phyloP scores from a whole-genome alignment of 2,888 invertebrate species.

The Hypomecis punctinalis region DNA sequence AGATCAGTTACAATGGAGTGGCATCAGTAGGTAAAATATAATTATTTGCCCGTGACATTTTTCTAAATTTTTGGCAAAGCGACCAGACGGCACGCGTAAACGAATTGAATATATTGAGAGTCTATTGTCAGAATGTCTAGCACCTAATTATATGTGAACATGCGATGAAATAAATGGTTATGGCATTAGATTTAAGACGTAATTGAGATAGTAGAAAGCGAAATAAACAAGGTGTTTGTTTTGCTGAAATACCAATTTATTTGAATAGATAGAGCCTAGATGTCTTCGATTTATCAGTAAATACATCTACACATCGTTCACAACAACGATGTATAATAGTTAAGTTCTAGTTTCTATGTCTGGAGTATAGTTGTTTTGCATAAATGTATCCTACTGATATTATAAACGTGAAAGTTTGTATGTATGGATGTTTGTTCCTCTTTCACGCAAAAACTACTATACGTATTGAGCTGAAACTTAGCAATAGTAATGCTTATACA shows the following conservation, averaged over 20 bases:
- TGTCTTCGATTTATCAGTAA: background rate
- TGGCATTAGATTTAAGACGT: background rate
- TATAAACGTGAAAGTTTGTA: too few relatives aligned
- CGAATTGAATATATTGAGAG: slow-evolving; percentile 28
- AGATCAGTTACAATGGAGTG: slow-evolving; percentile 33
- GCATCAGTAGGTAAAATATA: slow-evolving; percentile 40
- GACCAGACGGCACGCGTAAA: slow-evolving; percentile 55
- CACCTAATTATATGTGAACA: slow-evolving; percentile 5
- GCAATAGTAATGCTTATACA: too few relatives aligned
- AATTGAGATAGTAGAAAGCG: slow-evolving; percentile 16
- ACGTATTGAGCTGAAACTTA: too few relatives aligned
- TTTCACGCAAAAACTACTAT: too few relatives aligned
- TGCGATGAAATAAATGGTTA: slow-evolving; percentile 13
- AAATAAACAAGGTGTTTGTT: background rate
- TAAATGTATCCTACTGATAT: too few relatives aligned
- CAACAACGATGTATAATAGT: too few relatives aligned
- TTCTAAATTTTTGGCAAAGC: slow-evolving; percentile 62
- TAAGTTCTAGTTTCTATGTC: too few relatives aligned
- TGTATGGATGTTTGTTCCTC: too few relatives aligned
- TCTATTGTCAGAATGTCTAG: slow-evolving; percentile 27
- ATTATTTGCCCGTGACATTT: slow-evolving; percentile 48
- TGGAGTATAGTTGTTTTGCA: too few relatives aligned
- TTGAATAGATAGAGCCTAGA: background rate
- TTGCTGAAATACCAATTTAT: background rate
- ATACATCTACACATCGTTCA: too few relatives aligned